A percentile compares a stretch with the other conserved stretches of the same genome.
Conservation (phyloP, 2,888 invertebrate genomes). For the Choreutis nemorana region DNA sequence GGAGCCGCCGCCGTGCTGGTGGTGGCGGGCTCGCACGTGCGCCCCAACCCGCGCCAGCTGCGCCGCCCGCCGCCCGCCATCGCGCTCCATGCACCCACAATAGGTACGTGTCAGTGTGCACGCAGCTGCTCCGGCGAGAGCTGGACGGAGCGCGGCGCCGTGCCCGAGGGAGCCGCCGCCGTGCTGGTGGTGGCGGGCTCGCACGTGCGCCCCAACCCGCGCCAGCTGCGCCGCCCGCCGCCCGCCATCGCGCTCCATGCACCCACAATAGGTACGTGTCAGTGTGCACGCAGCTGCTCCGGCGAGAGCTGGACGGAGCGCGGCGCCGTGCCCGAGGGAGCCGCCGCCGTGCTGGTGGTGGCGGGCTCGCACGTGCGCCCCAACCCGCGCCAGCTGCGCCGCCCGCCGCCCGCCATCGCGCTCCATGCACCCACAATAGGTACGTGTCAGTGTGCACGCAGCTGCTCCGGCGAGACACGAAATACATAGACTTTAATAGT, state of each 20-base stretch:
- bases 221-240: slow-evolving; percentile 1
- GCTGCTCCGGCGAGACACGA: too few species aligned
- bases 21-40: slow-evolving; percentile 2
- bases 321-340: background rate
- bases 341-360: background rate
- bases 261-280: too few species aligned
- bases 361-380: background rate
- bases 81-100: too few species aligned
- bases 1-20: slow-evolving; percentile 1
- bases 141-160: slow-evolving; percentile 3
- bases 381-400: slow-evolving; percentile 2
- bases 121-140: background rate
- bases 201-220: slow-evolving; percentile 8
- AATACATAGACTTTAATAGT: too few species aligned
- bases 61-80: too few species aligned
- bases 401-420: slow-evolving; percentile 2
- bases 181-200: slow-evolving; percentile 11
- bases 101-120: too few species aligned
- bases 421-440: slow-evolving; percentile 1
- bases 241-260: too few species aligned
- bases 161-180: slow-evolving; percentile 9
- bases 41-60: slow-evolving; percentile 1
- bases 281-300: too few species aligned
- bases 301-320: background rate
- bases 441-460: too few species aligned